These are phyloP conservation scores for Gambelia wislizenii DNA, from an alignment of 2,797 vertebrate species.

Conservation along the genomic window DNA sequence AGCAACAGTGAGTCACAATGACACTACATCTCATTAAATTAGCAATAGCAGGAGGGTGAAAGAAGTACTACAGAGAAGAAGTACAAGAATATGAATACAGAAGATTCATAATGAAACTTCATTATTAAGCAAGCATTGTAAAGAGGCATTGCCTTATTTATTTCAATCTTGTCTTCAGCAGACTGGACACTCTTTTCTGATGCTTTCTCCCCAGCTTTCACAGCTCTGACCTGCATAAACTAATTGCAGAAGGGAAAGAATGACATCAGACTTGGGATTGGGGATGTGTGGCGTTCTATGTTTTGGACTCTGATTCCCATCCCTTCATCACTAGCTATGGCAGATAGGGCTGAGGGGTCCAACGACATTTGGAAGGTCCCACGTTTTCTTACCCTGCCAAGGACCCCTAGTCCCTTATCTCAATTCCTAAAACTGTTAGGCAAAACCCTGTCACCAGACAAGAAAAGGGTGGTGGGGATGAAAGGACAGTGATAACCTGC, in stretches of 20 bases:
- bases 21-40: neutral
- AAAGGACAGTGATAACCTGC: neutral
- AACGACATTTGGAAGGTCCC: neutral
- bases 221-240: neutral
- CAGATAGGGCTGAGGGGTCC: neutral
- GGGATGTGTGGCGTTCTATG: neutral
- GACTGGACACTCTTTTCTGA: neutral
- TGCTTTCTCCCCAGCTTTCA: neutral
- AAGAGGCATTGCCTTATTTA: neutral
- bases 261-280: neutral
- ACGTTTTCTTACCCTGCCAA: neutral
- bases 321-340: neutral
- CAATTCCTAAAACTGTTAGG: no score
- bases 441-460: neutral
- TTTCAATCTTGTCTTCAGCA: neutral
- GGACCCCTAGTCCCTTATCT: no score
- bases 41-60: slow-evolving; percentile 23
- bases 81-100: neutral
- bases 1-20: neutral
- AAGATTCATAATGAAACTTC: neutral
- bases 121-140: neutral
- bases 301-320: neutral
- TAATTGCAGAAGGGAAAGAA: neutral
- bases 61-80: slow-evolving; percentile 32
- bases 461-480: neutral